A percentile compares a stretch with the other conserved stretches of the same genome.
phyloP scores from a whole-genome alignment of 2,797 vertebrate genomes.

The Bradypus variegatus region DNA sequence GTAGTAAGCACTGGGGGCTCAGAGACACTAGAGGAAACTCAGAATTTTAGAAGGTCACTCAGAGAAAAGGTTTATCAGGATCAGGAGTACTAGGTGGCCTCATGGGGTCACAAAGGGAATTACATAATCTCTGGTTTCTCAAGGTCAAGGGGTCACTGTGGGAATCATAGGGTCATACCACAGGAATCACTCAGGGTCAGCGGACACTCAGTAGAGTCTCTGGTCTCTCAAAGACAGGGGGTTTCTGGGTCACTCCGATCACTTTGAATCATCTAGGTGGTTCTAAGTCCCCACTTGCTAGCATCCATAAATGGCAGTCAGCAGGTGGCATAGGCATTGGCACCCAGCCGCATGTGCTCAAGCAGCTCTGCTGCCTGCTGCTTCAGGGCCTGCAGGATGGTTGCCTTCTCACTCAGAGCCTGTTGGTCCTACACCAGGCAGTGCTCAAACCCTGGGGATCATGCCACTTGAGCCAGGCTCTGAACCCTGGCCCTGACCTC shows the following conservation, averaged over 20 bases:
- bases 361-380: conserved; percentile 70
- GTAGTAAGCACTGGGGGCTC: background rate
- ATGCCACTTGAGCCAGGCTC: background rate
- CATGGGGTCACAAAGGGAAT: background rate
- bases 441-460: conserved; percentile 76
- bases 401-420: conserved; percentile 76
- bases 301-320: background rate
- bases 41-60: background rate
- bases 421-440: conserved; percentile 78
- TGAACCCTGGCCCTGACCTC: background rate
- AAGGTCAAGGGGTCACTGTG: background rate
- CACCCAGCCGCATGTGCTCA: conserved; percentile 72
- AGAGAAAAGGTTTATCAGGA: background rate
- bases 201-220: background rate
- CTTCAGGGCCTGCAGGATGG: conserved; percentile 75
- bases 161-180: background rate
- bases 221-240: background rate
- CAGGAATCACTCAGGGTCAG: background rate
- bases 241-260: background rate
- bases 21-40: background rate
- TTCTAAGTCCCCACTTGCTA: background rate
- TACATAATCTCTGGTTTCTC: background rate
- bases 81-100: background rate
- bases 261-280: background rate
- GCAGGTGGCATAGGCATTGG: conserved; percentile 77